Evolutionary conservation across 2,113 vertebrate species (phyloP).

Genomic region (Burhinus oedicnemus): DNA sequence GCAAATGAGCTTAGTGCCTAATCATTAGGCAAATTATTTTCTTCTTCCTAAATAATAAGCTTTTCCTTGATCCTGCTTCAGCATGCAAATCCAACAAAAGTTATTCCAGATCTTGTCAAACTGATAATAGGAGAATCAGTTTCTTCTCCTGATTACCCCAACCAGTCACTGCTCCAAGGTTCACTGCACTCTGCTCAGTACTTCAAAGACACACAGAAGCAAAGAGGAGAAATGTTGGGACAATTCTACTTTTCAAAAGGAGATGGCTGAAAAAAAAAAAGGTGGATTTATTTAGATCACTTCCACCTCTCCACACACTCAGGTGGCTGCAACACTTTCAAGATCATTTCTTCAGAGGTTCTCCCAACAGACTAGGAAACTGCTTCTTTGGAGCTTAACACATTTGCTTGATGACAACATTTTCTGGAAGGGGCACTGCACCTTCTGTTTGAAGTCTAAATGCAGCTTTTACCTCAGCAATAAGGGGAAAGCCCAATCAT

Average conservation of each 20-base stretch:
- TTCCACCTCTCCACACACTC: neutral
- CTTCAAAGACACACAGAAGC: neutral
- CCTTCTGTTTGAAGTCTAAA: neutral
- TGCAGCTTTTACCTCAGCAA: neutral
- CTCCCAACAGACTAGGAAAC: neutral
- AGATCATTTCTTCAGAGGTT: neutral
- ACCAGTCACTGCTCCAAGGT: neutral
- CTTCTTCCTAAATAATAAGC: neutral
- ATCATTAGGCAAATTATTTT: neutral
- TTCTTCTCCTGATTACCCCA: neutral
- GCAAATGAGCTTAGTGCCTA: neutral
- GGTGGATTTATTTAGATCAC: neutral
- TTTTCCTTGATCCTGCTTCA: neutral
- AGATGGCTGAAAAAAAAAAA: neutral
- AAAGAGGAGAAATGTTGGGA: neutral
- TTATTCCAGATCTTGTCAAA: neutral
- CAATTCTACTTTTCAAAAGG: neutral
- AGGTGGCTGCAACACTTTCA: neutral
- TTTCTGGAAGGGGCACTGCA: neutral
- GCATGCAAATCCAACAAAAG: neutral
- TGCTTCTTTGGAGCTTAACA: neutral
- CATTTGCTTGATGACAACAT: neutral
- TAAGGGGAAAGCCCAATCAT: neutral
- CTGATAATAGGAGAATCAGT: neutral
- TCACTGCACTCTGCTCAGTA: neutral